A percentile compares a stretch with the other conserved stretches of the same genome.
Conservation (phyloP, 2,113 vertebrate species). For the Laticauda laticaudata region DNA sequence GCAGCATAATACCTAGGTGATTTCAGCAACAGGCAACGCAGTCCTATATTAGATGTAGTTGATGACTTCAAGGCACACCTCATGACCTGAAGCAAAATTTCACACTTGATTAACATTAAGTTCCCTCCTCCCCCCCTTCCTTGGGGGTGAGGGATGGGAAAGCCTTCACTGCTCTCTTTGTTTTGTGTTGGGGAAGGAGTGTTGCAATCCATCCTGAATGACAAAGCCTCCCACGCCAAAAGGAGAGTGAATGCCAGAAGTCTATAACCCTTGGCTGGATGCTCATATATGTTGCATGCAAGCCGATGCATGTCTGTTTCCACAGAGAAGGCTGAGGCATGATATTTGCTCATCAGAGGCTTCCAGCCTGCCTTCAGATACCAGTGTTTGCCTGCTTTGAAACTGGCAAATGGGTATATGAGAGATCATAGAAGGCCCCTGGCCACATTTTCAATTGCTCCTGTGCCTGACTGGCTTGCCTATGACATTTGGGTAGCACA, state of each 20-base stretch:
- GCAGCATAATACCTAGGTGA: conserved; percentile 55
- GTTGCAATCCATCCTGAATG: conserved; percentile 59
- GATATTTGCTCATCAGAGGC: conserved; percentile 1
- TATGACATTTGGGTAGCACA: background rate
- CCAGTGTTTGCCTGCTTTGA: background rate
- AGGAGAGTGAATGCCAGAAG: conserved; percentile 34
- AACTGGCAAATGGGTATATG: background rate
- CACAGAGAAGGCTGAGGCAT: background rate
- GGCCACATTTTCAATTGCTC: background rate
- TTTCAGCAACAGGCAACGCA: conserved; percentile 59
- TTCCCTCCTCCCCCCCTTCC: conserved; percentile 64
- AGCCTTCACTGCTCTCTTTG: conserved; percentile 59
- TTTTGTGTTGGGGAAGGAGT: conserved; percentile 52
- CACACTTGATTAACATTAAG: conserved; percentile 54
- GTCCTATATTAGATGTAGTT: conserved; percentile 57
- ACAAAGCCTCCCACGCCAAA: conserved; percentile 60
- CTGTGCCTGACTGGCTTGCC: background rate
- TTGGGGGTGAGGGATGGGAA: conserved; percentile 46
- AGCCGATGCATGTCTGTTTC: conserved; percentile 46
- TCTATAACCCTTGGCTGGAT: conserved; percentile 37
- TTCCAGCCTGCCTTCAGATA: background rate
- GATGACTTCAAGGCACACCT: conserved; percentile 58
- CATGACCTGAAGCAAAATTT: conserved; percentile 62
- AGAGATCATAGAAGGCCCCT: background rate
- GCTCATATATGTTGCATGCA: conserved; percentile 48